phyloP scores from a whole-genome alignment of 2,113 vertebrate genomes.

The Collichthys lucidus region DNA sequence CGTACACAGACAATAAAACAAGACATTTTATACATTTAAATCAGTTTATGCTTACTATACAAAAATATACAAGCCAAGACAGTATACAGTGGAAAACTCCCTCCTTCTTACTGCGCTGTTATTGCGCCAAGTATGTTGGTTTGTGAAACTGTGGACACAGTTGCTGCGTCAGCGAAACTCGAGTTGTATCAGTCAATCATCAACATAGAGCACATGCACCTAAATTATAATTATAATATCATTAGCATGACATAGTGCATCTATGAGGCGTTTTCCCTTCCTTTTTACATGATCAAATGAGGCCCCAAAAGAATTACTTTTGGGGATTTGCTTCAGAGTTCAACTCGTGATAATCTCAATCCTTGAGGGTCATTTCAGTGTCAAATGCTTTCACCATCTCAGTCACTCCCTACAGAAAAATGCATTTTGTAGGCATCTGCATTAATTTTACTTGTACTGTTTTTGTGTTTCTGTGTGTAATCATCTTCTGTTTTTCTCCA shows the following conservation, averaged over 20 bases:
- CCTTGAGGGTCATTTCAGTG: not conserved
- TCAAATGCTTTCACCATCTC: not conserved
- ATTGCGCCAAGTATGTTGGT: not conserved
- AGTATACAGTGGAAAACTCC: not conserved
- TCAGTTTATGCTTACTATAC: slow-evolving; percentile 3
- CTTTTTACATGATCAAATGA: not conserved
- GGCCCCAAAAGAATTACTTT: not conserved
- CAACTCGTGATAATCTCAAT: not conserved
- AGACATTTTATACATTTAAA: not conserved
- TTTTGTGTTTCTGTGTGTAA: not conserved
- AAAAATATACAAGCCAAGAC: slow-evolving; percentile 42
- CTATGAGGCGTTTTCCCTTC: not conserved
- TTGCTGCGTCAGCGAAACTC: not conserved
- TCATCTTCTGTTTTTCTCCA: not conserved
- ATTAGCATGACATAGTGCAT: not conserved
- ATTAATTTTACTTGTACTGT: slow-evolving; percentile 3
- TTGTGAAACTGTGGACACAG: not conserved
- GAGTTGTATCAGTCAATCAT: not conserved
- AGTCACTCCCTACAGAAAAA: not conserved
- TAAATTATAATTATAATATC: no score
- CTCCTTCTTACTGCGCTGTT: not conserved
- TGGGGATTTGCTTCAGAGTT: not conserved
- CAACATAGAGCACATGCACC: not conserved
- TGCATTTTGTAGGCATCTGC: not conserved
- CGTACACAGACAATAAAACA: not conserved